A percentile compares a stretch with the other conserved stretches of the same genome.
These are phyloP conservation scores for Pocillopora meandrina DNA, from an alignment of 92 coral and sea anemone genomes.

Conservation along the genomic window DNA sequence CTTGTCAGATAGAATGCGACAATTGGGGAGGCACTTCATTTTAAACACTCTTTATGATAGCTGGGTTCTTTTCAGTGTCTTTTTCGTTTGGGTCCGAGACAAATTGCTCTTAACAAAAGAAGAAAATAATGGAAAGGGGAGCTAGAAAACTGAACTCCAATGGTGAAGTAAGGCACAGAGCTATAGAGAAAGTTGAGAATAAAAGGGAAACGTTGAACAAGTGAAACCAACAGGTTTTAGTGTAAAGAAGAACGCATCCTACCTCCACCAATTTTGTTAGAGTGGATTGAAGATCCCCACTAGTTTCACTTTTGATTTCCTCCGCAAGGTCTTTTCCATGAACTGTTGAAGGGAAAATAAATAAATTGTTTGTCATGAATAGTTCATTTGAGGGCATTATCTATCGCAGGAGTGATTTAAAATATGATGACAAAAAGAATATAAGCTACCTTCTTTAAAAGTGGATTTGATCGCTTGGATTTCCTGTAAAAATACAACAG, in stretches of 20 bases:
- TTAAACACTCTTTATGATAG: neutral
- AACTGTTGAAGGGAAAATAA: slow-evolving; percentile 21
- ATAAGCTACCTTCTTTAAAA: slow-evolving; percentile 57
- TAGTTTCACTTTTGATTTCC: slow-evolving; percentile 78
- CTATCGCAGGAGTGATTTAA: neutral
- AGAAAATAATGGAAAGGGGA: no score
- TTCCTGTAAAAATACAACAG: slow-evolving; percentile 40
- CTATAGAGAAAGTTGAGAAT: neutral
- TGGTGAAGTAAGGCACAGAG: no score
- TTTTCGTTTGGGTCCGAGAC: no score
- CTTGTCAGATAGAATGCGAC: no score
- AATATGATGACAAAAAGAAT: neutral
- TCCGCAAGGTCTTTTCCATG: slow-evolving; percentile 70
- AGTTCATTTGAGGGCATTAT: neutral
- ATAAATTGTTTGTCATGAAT: neutral
- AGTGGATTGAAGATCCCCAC: slow-evolving; percentile 83
- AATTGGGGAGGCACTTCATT: no score
- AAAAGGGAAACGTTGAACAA: neutral
- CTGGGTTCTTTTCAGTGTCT: no score
- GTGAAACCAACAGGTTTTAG: neutral
- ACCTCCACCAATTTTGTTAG: slow-evolving; percentile 75
- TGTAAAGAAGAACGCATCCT: neutral
- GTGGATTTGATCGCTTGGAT: slow-evolving; percentile 64
- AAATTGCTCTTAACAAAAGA: no score
- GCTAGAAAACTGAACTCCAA: no score